A percentile compares a stretch with the other conserved stretches of the same genome.
phyloP scores from a whole-genome alignment of 1,140 invertebrate species.

The Samia ricini region DNA sequence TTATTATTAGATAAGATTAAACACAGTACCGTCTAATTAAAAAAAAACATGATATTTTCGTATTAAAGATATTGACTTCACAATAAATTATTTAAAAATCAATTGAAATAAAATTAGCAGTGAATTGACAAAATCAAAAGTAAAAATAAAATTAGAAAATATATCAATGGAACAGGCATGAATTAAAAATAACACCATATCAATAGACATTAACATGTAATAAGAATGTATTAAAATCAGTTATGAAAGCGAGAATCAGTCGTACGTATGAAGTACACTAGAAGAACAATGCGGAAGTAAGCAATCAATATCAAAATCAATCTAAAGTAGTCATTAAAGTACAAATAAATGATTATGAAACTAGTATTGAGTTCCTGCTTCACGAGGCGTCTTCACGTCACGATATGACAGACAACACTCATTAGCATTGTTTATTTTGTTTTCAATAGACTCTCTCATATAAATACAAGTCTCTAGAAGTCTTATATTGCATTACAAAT shows the following conservation, averaged over 20 bases:
- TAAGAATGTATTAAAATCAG: background rate
- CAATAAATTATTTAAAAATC: too few relatives aligned
- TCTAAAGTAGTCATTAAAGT: conserved; percentile 55
- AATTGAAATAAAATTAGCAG: too few relatives aligned
- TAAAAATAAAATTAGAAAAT: background rate
- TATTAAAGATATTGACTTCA: too few relatives aligned
- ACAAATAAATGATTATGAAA: conserved; percentile 67
- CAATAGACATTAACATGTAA: background rate
- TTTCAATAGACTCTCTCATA: conserved; percentile 22
- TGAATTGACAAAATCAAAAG: background rate
- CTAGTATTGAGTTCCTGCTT: conserved; percentile 43
- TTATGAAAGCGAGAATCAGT: background rate
- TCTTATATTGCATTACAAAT: background rate
- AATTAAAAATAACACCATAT: background rate
- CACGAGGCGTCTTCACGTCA: conserved; percentile 34
- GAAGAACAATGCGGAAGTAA: conserved; percentile 65
- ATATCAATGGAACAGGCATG: background rate
- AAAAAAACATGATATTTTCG: too few relatives aligned
- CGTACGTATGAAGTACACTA: background rate
- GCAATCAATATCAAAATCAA: conserved; percentile 69
- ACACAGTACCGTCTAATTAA: too few relatives aligned
- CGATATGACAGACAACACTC: conserved; percentile 66
- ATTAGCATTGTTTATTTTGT: conserved; percentile 69
- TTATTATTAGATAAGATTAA: too few relatives aligned
- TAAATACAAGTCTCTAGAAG: background rate